These are phyloP conservation scores for Boloria selene DNA, from an alignment of 2,888 invertebrate genomes.

Conservation along the genomic window DNA sequence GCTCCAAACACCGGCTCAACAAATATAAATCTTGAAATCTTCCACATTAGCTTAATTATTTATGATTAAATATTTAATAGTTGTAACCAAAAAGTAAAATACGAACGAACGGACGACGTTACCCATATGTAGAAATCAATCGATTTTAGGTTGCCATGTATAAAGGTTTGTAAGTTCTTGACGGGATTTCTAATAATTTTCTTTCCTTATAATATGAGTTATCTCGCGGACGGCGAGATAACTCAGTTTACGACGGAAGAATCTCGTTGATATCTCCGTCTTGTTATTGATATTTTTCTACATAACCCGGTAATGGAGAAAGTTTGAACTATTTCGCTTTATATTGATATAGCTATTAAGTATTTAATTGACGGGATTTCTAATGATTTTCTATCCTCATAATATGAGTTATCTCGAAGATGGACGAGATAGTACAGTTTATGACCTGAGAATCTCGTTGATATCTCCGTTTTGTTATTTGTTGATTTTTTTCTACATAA, in stretches of 20 bases:
- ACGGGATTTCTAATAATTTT: background rate
- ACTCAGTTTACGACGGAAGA: background rate
- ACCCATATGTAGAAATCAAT: background rate
- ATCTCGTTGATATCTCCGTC: background rate
- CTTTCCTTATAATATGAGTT: constrained; percentile 5
- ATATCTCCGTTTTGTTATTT: background rate
- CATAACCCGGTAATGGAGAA: background rate
- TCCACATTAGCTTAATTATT: too few species aligned
- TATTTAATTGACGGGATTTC: background rate
- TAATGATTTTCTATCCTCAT: constrained; percentile 3
- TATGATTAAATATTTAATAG: too few species aligned
- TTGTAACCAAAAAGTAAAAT: too few species aligned
- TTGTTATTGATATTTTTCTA: background rate
- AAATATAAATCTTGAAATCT: too few species aligned
- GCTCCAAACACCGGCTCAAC: too few species aligned
- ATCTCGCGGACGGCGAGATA: background rate
- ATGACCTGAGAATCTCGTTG: background rate
- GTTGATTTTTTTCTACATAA: background rate
- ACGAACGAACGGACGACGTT: background rate
- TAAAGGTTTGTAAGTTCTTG: background rate
- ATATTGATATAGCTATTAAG: too few species aligned
- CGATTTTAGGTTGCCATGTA: background rate
- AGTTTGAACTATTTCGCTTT: background rate
- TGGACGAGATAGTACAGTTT: background rate
- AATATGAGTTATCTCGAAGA: background rate